phyloP scores from a whole-genome alignment of 2,888 invertebrate genomes.

The Cantharis rufa region DNA sequence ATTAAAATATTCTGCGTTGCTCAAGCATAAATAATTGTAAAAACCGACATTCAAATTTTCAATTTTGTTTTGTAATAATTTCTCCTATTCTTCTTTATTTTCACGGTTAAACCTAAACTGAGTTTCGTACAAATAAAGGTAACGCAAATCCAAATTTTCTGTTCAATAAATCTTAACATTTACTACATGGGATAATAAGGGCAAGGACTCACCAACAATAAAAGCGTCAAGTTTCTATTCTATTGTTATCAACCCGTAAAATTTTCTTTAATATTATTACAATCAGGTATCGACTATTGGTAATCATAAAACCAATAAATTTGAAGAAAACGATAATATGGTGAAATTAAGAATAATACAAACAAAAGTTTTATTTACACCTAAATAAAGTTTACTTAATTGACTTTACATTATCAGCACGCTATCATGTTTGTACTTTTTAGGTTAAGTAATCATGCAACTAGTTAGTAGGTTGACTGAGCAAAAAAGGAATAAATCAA shows the following conservation, averaged over 20 bases:
- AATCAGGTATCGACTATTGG: not conserved
- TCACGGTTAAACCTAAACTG: not conserved
- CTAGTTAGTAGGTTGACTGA: not conserved
- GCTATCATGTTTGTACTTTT: not conserved
- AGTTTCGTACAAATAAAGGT: not conserved
- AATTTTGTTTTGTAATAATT: not conserved
- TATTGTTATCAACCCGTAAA: not conserved
- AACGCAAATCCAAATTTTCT: not conserved
- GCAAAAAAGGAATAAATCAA: not conserved
- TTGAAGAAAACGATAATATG: not conserved
- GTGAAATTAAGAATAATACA: not conserved
- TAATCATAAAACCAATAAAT: not conserved
- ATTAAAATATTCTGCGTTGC: not conserved
- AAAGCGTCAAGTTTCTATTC: not conserved
- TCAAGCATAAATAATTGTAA: not conserved
- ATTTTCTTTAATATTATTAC: not conserved
- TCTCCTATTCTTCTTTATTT: not conserved
- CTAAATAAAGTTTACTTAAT: not conserved
- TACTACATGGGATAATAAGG: not conserved
- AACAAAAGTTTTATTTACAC: not conserved
- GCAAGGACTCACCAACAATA: not conserved
- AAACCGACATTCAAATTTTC: not conserved
- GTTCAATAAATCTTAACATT: not conserved
- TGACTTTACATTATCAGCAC: not conserved
- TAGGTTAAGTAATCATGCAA: not conserved